These are phyloP conservation scores for Notechis scutatus DNA, from an alignment of 2,113 vertebrate species.

Conservation along the genomic window DNA sequence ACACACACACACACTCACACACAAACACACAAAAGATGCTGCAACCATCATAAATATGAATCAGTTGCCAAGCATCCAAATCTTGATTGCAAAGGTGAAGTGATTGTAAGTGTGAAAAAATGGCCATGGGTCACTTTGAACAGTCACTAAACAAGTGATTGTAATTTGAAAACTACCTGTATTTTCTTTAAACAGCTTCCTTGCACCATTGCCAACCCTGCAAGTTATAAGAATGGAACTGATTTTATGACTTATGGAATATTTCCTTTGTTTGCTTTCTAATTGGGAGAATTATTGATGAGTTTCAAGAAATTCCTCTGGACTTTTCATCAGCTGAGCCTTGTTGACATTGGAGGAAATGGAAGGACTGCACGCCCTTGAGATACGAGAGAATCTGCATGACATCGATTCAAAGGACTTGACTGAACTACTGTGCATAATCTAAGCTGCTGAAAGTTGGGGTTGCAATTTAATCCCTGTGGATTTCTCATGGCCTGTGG, in stretches of 20 bases:
- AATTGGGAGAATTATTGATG: not conserved
- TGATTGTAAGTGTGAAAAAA: not conserved
- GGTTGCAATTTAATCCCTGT: not conserved
- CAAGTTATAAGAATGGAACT: not conserved
- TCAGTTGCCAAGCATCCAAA: too few species aligned
- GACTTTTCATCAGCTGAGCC: not conserved
- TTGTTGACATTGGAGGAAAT: not conserved
- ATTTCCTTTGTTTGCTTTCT: not conserved
- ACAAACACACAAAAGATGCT: too few species aligned
- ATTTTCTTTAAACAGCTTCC: not conserved
- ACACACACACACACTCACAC: too few species aligned
- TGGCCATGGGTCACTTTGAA: not conserved
- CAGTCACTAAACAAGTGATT: not conserved
- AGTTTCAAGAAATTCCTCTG: not conserved
- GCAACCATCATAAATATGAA: too few species aligned
- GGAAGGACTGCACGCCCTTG: not conserved
- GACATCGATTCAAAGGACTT: not conserved
- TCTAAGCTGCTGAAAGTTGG: not conserved
- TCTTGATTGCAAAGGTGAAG: too few species aligned
- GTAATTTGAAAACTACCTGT: not conserved
- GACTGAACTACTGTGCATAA: not conserved
- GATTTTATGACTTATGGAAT: not conserved
- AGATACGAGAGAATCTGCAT: not conserved
- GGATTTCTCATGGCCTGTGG: not conserved
- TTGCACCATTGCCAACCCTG: not conserved